Evolutionary conservation across 2,888 invertebrate genomes (phyloP).

Genomic region (Agonopterix alstromeriana): DNA sequence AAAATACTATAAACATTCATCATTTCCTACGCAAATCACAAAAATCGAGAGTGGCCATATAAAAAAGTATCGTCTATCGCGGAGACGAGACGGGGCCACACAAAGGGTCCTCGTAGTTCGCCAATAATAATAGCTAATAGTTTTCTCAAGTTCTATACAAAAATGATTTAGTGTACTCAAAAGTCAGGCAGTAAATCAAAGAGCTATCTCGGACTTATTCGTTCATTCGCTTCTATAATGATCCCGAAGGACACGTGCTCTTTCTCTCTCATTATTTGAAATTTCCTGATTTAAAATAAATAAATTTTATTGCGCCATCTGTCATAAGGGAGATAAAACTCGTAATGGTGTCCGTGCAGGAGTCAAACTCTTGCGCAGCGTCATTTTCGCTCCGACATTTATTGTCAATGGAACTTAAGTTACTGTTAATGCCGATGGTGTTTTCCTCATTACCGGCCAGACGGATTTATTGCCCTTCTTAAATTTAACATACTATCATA

Average conservation of each 20-base stretch:
- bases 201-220: slow-evolving; percentile 48
- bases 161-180: slow-evolving; percentile 70
- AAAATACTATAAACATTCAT: slow-evolving; percentile 21
- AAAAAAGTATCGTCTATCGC: slow-evolving; percentile 42
- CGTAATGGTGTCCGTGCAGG: slow-evolving; percentile 50
- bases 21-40: slow-evolving; percentile 56
- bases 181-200: slow-evolving; percentile 71
- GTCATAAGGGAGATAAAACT: slow-evolving; percentile 66
- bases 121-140: slow-evolving; percentile 73
- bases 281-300: slow-evolving; percentile 65
- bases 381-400: slow-evolving; percentile 61
- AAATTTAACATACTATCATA: slow-evolving; percentile 38
- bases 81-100: slow-evolving; percentile 34
- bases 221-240: slow-evolving; percentile 48
- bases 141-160: slow-evolving; percentile 71
- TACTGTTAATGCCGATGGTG: slow-evolving; percentile 51
- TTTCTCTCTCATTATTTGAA: slow-evolving; percentile 68
- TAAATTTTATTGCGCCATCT: slow-evolving; percentile 71
- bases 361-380: slow-evolving; percentile 39
- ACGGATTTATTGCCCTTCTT: slow-evolving; percentile 54
- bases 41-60: slow-evolving; percentile 39
- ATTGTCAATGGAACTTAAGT: slow-evolving; percentile 54
- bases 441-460: slow-evolving; percentile 55
- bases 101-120: slow-evolving; percentile 56
- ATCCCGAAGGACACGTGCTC: slow-evolving; percentile 58